A percentile compares a stretch with the other conserved stretches of the same genome.
Conservation (phyloP, 2,113 vertebrate species). For the Entelurus aequoreus region DNA sequence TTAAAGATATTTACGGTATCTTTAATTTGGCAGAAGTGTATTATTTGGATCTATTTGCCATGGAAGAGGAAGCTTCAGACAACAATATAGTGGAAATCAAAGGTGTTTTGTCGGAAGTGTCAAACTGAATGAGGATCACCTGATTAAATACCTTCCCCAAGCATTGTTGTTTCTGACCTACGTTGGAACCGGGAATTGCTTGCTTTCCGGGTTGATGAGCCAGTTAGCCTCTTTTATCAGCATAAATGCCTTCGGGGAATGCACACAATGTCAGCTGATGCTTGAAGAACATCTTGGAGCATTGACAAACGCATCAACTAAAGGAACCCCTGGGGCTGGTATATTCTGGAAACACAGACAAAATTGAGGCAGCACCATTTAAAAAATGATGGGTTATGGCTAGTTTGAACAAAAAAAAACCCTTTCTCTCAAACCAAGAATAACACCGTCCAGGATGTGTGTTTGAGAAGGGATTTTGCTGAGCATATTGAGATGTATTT, state of each 20-base stretch:
- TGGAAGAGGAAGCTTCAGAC: constrained; percentile 22
- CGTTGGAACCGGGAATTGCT: constrained; percentile 32
- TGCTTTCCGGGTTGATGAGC: constrained; percentile 47
- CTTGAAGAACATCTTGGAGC: constrained; percentile 46
- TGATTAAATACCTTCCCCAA: constrained; percentile 55
- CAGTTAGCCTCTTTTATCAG: constrained; percentile 48
- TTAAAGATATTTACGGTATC: neutral
- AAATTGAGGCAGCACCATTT: constrained; percentile 2
- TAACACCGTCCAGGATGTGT: neutral
- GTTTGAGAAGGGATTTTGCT: constrained; percentile 6
- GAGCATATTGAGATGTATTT: neutral
- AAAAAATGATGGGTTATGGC: constrained; percentile 21
- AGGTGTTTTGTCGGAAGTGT: constrained; percentile 58
- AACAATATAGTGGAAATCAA: constrained; percentile 12
- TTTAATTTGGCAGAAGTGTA: constrained; percentile 28
- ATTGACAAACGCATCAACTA: constrained; percentile 40
- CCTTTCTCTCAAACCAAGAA: neutral
- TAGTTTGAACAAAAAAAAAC: constrained; percentile 6
- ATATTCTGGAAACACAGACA: constrained; percentile 9
- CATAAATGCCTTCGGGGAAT: constrained; percentile 46
- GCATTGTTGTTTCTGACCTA: constrained; percentile 45
- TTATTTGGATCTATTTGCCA: constrained; percentile 25
- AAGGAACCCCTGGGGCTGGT: constrained; percentile 9
- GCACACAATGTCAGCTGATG: constrained; percentile 49
- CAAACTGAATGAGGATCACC: constrained; percentile 53